Percentiles rank a stretch among this genome's conserved stretches.
phyloP scores from a whole-genome alignment of 2,797 vertebrate species.

The Harpagifer antarcticus region DNA sequence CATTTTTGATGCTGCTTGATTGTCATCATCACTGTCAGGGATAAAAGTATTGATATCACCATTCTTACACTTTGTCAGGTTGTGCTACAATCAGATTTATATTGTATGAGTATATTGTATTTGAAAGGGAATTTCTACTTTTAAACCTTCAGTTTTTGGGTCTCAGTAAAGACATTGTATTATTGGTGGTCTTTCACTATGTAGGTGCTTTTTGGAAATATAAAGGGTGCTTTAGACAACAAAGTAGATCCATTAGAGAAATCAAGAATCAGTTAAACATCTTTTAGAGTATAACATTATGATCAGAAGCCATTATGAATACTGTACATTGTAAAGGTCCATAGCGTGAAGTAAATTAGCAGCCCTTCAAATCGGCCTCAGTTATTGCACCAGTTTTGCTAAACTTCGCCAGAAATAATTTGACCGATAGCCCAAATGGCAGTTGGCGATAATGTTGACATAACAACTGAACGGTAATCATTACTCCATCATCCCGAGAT shows the following conservation, averaged over 20 bases:
- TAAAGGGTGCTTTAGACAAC: not conserved
- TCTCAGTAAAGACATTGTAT: not conserved
- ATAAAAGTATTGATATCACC: too few relatives aligned
- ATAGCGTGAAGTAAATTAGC: not conserved
- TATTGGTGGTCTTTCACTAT: not conserved
- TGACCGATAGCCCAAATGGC: conserved; percentile 61
- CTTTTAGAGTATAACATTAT: not conserved
- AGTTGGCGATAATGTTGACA: conserved; percentile 65
- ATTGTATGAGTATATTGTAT: too few relatives aligned
- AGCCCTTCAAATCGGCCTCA: not conserved
- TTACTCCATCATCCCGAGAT: conserved; percentile 57
- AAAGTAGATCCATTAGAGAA: not conserved
- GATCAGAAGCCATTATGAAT: not conserved
- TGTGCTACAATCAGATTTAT: too few relatives aligned
- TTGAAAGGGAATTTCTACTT: not conserved
- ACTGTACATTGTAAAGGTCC: not conserved
- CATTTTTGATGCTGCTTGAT: too few relatives aligned
- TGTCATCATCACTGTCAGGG: too few relatives aligned
- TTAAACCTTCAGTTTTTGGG: not conserved
- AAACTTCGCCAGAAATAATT: conserved; percentile 25
- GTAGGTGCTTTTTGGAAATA: not conserved
- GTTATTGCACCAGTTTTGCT: not conserved
- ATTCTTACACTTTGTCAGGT: too few relatives aligned
- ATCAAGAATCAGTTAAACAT: not conserved
- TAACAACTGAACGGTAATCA: conserved; percentile 62